These are phyloP conservation scores for Oegoconia quadripuncta DNA, from an alignment of 2,888 invertebrate genomes.

Conservation along the genomic window DNA sequence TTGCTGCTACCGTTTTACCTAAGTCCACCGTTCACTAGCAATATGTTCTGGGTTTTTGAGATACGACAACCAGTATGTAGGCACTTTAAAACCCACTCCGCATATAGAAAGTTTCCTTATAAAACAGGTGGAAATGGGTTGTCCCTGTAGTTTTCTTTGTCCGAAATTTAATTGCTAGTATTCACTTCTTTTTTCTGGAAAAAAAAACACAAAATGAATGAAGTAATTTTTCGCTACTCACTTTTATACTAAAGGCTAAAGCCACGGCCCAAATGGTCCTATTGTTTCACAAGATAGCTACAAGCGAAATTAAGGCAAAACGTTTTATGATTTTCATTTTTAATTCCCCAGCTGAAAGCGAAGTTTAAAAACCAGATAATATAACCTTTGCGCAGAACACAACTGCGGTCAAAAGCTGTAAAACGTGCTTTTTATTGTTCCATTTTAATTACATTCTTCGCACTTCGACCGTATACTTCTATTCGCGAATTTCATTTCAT, in stretches of 20 bases:
- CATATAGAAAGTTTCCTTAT: no score
- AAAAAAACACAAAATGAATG: slow-evolving; percentile 2
- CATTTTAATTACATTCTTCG: slow-evolving; percentile 69
- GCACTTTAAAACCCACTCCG: no score
- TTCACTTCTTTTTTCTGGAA: neutral
- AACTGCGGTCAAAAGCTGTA: slow-evolving; percentile 56
- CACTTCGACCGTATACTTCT: slow-evolving; percentile 45
- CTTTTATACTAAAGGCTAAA: slow-evolving; percentile 32
- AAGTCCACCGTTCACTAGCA: no score
- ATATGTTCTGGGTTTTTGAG: no score
- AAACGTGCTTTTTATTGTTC: slow-evolving; percentile 62
- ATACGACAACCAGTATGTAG: no score
- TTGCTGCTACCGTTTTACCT: no score
- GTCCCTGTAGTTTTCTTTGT: no score
- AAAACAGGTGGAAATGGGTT: no score
- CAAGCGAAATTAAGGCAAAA: slow-evolving; percentile 59
- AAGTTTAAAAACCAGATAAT: slow-evolving; percentile 70
- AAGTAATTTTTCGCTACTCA: slow-evolving; percentile 2
- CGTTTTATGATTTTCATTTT: slow-evolving; percentile 64
- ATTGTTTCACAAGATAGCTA: slow-evolving; percentile 59
- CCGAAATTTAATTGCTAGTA: no score
- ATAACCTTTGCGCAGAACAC: slow-evolving; percentile 57
- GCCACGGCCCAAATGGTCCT: slow-evolving; percentile 25
- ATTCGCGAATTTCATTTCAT: slow-evolving; percentile 43
- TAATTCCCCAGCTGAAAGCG: slow-evolving; percentile 59